A percentile compares a stretch with the other conserved stretches of the same genome.
These are phyloP conservation scores for Chlorodrepanis virens DNA, from an alignment of 2,113 vertebrate species.

Conservation along the genomic window DNA sequence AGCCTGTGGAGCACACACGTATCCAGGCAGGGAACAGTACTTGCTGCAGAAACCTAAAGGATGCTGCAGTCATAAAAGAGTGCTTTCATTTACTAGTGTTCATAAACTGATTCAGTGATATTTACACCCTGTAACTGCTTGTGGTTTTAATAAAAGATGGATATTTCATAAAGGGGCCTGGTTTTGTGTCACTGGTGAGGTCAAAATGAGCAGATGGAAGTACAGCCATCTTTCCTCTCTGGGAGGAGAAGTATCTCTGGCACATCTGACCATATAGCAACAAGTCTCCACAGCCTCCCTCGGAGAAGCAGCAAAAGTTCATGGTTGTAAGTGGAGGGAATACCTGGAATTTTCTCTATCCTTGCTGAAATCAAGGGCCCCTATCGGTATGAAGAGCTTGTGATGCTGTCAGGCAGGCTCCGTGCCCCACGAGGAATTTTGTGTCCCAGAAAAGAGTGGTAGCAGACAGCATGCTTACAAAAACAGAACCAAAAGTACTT, in stretches of 20 bases:
- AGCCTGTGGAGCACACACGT: neutral
- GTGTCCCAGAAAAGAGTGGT: neutral
- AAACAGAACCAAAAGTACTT: neutral
- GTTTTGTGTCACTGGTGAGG: neutral
- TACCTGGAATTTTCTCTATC: neutral
- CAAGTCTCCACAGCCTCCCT: neutral
- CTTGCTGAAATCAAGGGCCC: neutral
- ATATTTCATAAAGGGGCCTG: neutral
- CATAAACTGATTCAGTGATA: neutral
- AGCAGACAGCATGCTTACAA: neutral
- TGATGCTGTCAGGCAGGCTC: neutral
- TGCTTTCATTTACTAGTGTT: neutral
- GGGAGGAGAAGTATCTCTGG: neutral
- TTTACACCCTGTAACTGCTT: neutral
- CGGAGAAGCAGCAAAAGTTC: neutral
- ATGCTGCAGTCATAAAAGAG: neutral
- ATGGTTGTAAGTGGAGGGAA: neutral
- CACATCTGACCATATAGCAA: neutral
- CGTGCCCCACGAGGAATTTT: accelerated
- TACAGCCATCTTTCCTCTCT: neutral
- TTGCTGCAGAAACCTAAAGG: neutral
- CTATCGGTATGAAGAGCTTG: neutral
- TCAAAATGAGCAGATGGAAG: neutral
- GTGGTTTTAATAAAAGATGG: neutral
- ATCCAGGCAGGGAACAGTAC: neutral